phyloP scores from a whole-genome alignment of 23 tunicate species.

The Oikopleura albicans region DNA sequence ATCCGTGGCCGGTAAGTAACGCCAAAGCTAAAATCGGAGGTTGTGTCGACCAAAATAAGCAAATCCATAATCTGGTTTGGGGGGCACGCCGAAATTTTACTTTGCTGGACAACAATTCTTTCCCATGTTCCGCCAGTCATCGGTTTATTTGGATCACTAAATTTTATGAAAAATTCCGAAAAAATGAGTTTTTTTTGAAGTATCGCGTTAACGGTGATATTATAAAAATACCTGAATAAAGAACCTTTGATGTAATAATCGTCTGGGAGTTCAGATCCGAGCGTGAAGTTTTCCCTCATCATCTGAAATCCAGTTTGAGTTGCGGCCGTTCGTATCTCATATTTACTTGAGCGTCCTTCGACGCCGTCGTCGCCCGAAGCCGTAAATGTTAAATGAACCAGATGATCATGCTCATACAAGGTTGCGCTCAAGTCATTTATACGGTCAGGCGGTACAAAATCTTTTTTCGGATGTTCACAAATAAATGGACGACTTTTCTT shows the following conservation, averaged over 20 bases:
- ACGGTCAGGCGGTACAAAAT: background rate
- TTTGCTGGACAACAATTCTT: background rate
- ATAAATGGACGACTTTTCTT: background rate
- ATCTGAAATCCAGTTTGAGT: background rate
- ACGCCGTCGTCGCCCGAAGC: background rate
- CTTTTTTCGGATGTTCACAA: background rate
- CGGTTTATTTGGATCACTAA: background rate
- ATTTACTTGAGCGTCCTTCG: background rate
- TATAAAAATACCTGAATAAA: background rate
- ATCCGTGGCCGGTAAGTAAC: background rate
- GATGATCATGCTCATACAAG: background rate
- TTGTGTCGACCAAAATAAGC: background rate
- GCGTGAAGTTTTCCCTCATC: background rate
- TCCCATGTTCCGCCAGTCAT: background rate
- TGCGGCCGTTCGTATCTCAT: background rate
- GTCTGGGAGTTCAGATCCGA: background rate
- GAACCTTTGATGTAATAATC: background rate
- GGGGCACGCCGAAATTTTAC: background rate
- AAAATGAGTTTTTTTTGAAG: background rate
- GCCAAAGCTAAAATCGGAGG: background rate
- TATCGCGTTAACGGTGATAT: background rate
- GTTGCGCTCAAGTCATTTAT: background rate
- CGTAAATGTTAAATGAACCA: background rate
- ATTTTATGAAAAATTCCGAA: background rate
- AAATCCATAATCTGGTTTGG: conserved; percentile 4